Evolutionary conservation across 2,113 vertebrate genomes (phyloP).

Genomic region (Sceloporus tristichus): DNA sequence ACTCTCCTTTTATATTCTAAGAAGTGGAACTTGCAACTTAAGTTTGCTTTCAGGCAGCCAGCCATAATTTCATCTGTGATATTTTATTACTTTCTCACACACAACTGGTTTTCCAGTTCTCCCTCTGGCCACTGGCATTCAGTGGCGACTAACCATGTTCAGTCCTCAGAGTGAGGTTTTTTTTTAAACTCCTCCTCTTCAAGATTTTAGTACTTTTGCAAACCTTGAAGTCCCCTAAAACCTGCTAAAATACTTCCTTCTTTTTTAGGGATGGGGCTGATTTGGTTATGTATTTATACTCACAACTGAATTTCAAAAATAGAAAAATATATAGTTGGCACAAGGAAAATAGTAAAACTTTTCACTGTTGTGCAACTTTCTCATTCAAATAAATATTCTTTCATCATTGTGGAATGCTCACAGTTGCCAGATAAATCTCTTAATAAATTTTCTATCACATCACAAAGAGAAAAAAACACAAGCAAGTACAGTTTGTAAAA

Average conservation of each 20-base stretch:
- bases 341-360: constrained; percentile 23
- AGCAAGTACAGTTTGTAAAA: constrained; percentile 45
- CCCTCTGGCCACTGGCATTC: too few relatives aligned
- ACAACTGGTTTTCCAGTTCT: background rate
- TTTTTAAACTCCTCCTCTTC: background rate
- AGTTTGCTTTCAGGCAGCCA: background rate
- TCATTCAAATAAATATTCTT: constrained; percentile 12
- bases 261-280: background rate
- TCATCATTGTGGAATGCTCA: constrained; percentile 6
- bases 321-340: constrained; percentile 21
- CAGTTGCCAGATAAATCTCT: constrained; percentile 54
- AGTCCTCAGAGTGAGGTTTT: too few relatives aligned
- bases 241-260: background rate
- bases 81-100: background rate
- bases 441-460: constrained; percentile 41
- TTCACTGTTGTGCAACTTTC: constrained; percentile 9
- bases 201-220: background rate
- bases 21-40: constrained; percentile 1
- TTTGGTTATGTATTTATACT: background rate
- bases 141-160: background rate
- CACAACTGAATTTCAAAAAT: background rate
- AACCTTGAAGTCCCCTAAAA: background rate
- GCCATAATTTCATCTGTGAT: background rate
- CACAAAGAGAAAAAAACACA: constrained; percentile 24
- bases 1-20: constrained; percentile 14